Base-by-base conservation (phyloP, 2,113 vertebrate genomes). In the Thalassarche chlororhynchos region DNA sequence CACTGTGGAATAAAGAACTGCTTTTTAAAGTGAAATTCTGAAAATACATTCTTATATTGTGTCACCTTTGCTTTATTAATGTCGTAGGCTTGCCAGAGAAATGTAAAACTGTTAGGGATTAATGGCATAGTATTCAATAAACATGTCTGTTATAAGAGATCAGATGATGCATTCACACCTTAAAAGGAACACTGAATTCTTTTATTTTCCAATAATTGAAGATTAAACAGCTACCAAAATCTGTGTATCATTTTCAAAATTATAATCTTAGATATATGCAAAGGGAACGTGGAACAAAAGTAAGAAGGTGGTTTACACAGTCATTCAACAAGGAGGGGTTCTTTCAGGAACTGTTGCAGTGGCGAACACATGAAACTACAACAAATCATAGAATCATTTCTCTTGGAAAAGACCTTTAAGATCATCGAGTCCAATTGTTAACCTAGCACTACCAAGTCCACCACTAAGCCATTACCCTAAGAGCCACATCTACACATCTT, bases 401-500 rank as follows among this genome's bases (percentile, higher is more conserved):
- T 15, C 23, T 25, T 36, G 23, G 23, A 61, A 61, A 83, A 44
- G 5, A n/a, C 5, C 6, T 3, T 44, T 38, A 28, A 23, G 31
- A 34, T 52, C 34, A 60, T 24, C 6, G 8, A 61, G 23, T 36
- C 10, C 58, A 36, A 61, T 24, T 1, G 1, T 61, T 17, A 36
- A 36, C 24, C 7, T 38, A 38, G 17, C 24, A 38, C n/a, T 38
- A 24, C 15, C 60, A 61, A 38, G 60, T 38, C 24, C 60, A 61
- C 60, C 24, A 61, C 16, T 54, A 66, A 60, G 21, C n/a, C 0
- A 1, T 17, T 8, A 31, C 17, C 44, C 38, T 47, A 65, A 28
- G 3, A 7, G 6, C 12, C 8, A 60, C 2, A n/a, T 25, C 11
- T 18, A 18, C 8, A 36, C 0, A 0, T 17, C n/a, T 61, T 38